phyloP scores from a whole-genome alignment of 2,797 vertebrate genomes.

The Danio jaintianensis region DNA sequence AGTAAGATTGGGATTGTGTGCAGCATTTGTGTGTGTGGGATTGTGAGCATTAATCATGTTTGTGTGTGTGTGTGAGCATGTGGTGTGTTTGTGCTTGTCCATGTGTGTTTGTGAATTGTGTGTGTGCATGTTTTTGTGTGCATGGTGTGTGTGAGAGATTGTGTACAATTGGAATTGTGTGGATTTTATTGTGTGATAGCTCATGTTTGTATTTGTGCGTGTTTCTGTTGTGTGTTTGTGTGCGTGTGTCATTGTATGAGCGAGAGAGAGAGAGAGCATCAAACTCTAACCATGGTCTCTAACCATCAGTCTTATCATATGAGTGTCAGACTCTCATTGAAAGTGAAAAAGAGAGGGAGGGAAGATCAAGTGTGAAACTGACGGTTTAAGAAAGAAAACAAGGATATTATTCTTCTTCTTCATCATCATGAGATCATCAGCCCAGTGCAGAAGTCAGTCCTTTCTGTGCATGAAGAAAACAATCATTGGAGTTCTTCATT shows the following conservation, averaged over 20 bases:
- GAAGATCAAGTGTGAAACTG: slow-evolving; percentile 20
- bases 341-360: slow-evolving; percentile 46
- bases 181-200: neutral
- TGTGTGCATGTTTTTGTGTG: too few relatives aligned
- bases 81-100: too few relatives aligned
- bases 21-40: too few relatives aligned
- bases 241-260: too few relatives aligned
- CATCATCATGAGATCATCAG: neutral
- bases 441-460: neutral
- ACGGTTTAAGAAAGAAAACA: neutral
- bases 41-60: too few relatives aligned
- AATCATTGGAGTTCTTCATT: neutral
- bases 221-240: too few relatives aligned
- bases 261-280: too few relatives aligned
- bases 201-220: neutral
- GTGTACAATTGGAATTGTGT: neutral
- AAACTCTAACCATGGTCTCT: slow-evolving; percentile 25
- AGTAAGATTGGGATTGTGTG: too few relatives aligned
- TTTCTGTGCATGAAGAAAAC: neutral
- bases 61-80: too few relatives aligned
- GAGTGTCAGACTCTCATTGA: slow-evolving; percentile 58
- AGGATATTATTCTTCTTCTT: neutral
- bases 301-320: slow-evolving; percentile 66
- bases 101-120: too few relatives aligned
- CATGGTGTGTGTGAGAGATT: too few relatives aligned